A percentile compares a stretch with the other conserved stretches of the same genome.
These are phyloP conservation scores for Taeniopygia guttata DNA, from an alignment of 2,797 vertebrate genomes.

Conservation along the genomic window DNA sequence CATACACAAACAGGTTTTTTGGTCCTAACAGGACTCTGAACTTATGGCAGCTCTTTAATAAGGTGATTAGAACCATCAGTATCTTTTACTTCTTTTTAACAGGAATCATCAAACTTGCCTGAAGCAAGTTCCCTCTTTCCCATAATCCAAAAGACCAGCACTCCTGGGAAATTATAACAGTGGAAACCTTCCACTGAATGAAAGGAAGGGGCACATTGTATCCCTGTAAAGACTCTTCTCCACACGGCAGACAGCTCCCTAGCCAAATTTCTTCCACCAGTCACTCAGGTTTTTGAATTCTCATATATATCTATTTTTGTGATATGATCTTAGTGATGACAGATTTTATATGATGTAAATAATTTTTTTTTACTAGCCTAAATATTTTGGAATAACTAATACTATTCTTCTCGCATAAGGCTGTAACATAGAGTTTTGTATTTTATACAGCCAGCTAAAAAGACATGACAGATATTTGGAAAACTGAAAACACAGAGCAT, in stretches of 20 bases:
- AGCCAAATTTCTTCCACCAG: neutral
- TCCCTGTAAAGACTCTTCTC: neutral
- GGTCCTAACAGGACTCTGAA: neutral
- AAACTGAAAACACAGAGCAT: neutral
- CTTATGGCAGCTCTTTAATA: neutral
- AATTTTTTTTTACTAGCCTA: neutral
- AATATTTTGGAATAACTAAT: neutral
- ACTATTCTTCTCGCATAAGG: neutral
- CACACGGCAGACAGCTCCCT: neutral
- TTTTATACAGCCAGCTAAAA: neutral
- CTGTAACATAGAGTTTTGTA: neutral
- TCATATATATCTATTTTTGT: neutral
- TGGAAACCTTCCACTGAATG: neutral
- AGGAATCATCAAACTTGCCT: neutral
- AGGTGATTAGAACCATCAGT: constrained; percentile 3
- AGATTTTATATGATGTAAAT: neutral
- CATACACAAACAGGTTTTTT: neutral
- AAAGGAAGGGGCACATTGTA: neutral
- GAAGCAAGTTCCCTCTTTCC: neutral
- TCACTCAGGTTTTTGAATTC: neutral
- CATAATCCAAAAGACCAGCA: neutral
- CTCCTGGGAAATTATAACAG: neutral
- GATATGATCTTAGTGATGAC: neutral
- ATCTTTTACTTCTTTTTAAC: neutral
- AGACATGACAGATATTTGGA: neutral